phyloP scores from a whole-genome alignment of 2,797 vertebrate species.

The Oreonectes daqikongensis region DNA sequence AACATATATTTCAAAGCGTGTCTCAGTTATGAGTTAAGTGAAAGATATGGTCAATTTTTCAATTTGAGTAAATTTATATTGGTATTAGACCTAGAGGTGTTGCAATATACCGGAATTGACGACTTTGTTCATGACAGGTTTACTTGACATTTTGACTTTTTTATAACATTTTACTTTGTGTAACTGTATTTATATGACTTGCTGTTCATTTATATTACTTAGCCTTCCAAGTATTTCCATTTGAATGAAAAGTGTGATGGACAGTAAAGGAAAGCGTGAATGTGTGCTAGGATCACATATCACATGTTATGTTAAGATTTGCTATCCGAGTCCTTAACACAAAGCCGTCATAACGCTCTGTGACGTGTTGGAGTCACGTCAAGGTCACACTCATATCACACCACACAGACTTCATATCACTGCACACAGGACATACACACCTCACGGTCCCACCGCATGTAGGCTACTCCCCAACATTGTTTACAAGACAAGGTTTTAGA shows the following conservation, averaged over 20 bases:
- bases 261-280: neutral
- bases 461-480: neutral
- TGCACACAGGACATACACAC: neutral
- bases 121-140: no score
- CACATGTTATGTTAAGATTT: conserved; percentile 25
- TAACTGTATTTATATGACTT: no score
- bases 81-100: no score
- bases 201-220: no score
- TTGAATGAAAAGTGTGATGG: no score
- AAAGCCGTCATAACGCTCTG: neutral
- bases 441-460: neutral
- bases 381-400: conserved; percentile 41
- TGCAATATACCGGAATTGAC: no score
- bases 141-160: no score
- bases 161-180: no score
- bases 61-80: neutral
- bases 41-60: neutral
- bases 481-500: neutral
- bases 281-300: conserved; percentile 18
- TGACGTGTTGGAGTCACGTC: neutral
- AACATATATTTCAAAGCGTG: neutral
- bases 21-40: neutral
- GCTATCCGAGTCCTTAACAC: conserved; percentile 20
- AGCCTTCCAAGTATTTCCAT: no score
- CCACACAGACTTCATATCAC: conserved; percentile 2